These are phyloP conservation scores for Plebejus anna DNA, from an alignment of 2,888 invertebrate genomes.

Conservation along the genomic window DNA sequence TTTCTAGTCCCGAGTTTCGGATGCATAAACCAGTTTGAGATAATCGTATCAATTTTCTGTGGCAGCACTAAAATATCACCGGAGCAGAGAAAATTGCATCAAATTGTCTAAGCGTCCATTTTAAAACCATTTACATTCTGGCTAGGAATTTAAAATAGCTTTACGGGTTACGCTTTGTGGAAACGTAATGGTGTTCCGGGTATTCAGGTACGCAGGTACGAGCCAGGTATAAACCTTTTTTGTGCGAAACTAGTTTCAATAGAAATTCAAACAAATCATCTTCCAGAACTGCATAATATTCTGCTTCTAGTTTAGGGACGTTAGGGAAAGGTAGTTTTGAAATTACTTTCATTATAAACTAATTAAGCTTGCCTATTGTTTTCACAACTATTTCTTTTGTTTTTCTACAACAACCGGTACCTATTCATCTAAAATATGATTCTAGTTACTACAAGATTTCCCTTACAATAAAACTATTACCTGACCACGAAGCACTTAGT, in stretches of 20 bases:
- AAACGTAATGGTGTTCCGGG: slow-evolving; percentile 72
- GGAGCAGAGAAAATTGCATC: slow-evolving; percentile 37
- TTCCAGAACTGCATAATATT: slow-evolving; percentile 11
- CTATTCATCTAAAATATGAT: not conserved
- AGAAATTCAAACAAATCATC: slow-evolving; percentile 19
- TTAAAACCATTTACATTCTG: slow-evolving; percentile 42
- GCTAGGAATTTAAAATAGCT: slow-evolving; percentile 38
- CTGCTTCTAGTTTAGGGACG: not conserved
- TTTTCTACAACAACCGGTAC: not conserved
- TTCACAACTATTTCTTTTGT: not conserved
- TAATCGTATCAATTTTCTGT: slow-evolving; percentile 30
- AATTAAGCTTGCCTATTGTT: not conserved
- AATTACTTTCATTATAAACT: not conserved
- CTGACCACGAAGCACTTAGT: not conserved
- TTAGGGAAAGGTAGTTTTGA: not conserved
- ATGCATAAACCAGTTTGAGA: slow-evolving; percentile 19
- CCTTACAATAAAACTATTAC: not conserved
- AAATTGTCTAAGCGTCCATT: slow-evolving; percentile 45
- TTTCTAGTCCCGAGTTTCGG: slow-evolving; percentile 22
- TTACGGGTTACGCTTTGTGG: slow-evolving; percentile 62
- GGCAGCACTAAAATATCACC: slow-evolving; percentile 32
- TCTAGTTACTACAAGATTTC: not conserved
- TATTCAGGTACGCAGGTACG: slow-evolving; percentile 60
- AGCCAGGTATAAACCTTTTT: slow-evolving; percentile 54
- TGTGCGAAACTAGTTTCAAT: slow-evolving; percentile 26